Evolutionary conservation across 2,797 vertebrate species (phyloP).

Genomic region (Chaetodon trifasciatus): DNA sequence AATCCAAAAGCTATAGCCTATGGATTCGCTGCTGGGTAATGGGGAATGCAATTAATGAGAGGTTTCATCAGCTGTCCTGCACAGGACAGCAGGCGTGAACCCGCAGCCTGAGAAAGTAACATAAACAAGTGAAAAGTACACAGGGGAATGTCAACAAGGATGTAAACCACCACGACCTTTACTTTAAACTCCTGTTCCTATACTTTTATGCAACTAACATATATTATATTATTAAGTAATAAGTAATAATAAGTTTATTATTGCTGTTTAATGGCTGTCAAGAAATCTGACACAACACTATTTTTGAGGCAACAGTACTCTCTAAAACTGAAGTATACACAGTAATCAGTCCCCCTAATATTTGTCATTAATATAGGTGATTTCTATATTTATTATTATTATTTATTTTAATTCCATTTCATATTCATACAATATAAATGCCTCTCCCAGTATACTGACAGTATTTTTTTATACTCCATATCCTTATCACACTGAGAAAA

Average conservation of each 20-base stretch:
- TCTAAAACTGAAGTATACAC: not conserved
- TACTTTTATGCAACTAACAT: no score
- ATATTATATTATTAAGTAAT: no score
- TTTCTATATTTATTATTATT: not conserved
- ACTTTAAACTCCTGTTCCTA: not conserved
- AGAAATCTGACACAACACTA: not conserved
- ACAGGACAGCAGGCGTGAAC: not conserved
- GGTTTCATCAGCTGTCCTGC: slow-evolving; percentile 4
- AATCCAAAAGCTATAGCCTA: slow-evolving; percentile 45
- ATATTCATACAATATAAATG: not conserved
- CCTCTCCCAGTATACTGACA: not conserved
- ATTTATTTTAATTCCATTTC: not conserved
- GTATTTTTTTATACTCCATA: not conserved
- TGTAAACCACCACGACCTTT: not conserved
- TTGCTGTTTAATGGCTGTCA: not conserved
- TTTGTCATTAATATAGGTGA: not conserved
- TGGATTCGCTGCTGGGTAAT: slow-evolving; percentile 67
- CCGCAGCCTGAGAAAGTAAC: not conserved
- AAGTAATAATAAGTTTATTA: no score
- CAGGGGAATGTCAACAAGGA: slow-evolving; percentile 14
- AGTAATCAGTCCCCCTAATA: not conserved
- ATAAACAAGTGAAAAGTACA: not conserved
- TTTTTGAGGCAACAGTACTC: not conserved
- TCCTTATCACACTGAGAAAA: not conserved
- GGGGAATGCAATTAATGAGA: slow-evolving; percentile 58